A percentile compares a stretch with the other conserved stretches of the same genome.
phyloP scores from a whole-genome alignment of 2,888 invertebrate genomes.

The Melinaea marsaeus region DNA sequence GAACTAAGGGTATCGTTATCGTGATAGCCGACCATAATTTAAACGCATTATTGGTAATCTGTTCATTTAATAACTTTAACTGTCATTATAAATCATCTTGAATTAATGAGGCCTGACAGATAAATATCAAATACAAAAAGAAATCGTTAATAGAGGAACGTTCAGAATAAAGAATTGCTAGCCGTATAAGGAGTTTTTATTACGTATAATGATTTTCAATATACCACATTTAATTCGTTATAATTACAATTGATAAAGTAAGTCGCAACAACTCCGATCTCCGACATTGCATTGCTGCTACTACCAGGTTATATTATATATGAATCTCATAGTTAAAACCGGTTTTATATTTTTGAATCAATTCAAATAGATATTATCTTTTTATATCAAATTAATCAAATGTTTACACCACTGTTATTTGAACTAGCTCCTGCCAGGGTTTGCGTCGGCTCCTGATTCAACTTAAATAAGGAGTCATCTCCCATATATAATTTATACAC shows the following conservation, averaged over 20 bases:
- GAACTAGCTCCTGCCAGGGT: too few species aligned
- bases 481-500: too few species aligned
- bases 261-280: neutral
- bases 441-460: too few species aligned
- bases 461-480: too few species aligned
- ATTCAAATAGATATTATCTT: too few species aligned
- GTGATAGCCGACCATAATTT: constrained; percentile 59
- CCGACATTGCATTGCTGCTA: neutral
- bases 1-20: constrained; percentile 49
- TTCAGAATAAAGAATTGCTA: neutral
- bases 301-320: neutral
- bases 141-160: neutral
- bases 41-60: constrained; percentile 1
- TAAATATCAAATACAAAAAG: neutral
- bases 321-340: neutral
- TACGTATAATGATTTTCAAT: neutral
- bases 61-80: constrained; percentile 10
- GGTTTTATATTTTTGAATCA: too few species aligned
- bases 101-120: neutral
- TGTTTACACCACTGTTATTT: too few species aligned
- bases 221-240: neutral
- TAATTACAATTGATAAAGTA: neutral
- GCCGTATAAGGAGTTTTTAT: neutral
- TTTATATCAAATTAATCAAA: too few species aligned
- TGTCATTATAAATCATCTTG: constrained; percentile 15